Conservation (phyloP, 2,797 vertebrate species). For the Bovichtus diacanthus region DNA sequence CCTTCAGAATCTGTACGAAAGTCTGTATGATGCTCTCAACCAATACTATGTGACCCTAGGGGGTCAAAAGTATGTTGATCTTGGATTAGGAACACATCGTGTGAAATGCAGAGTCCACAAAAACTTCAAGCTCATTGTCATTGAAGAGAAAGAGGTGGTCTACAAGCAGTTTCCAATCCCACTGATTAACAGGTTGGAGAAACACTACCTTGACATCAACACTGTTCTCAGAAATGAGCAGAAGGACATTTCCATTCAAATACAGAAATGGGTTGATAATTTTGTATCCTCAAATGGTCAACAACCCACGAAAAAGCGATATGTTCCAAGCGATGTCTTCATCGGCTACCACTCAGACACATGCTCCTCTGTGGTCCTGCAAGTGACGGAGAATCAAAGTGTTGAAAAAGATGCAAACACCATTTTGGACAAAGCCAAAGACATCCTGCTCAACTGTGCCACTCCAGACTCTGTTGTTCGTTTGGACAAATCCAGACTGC, state of each 20-base stretch:
- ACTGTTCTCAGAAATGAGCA: conserved; percentile 85
- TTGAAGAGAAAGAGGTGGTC: conserved; percentile 93
- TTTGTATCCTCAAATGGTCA: conserved; percentile 67
- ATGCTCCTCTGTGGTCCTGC: conserved; percentile 90
- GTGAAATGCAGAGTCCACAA: conserved; percentile 95
- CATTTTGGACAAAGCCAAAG: conserved; percentile 77
- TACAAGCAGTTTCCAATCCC: conserved; percentile 92
- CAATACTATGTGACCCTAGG: conserved; percentile 93
- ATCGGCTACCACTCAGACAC: conserved; percentile 90
- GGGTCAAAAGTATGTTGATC: conserved; percentile 92
- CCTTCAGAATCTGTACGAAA: conserved; percentile 91
- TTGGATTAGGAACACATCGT: conserved; percentile 93
- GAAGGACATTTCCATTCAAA: conserved; percentile 66
- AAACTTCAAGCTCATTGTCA: conserved; percentile 89
- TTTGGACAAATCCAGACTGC: conserved; percentile 64
- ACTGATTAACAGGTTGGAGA: conserved; percentile 93
- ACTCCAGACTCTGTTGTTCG: conserved; percentile 91
- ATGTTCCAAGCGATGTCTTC: conserved; percentile 86
- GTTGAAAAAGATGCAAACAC: conserved; percentile 3
- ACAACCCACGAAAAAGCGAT: conserved; percentile 59
- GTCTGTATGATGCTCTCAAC: conserved; percentile 91
- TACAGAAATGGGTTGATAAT: conserved; percentile 82
- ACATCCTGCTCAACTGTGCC: conserved; percentile 88
- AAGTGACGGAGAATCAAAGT: conserved; percentile 76
- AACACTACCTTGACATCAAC: conserved; percentile 91